Percentiles rank a stretch among this genome's conserved stretches.
Evolutionary conservation across 2,888 invertebrate species (phyloP).

Genomic region (Pterostichus niger): DNA sequence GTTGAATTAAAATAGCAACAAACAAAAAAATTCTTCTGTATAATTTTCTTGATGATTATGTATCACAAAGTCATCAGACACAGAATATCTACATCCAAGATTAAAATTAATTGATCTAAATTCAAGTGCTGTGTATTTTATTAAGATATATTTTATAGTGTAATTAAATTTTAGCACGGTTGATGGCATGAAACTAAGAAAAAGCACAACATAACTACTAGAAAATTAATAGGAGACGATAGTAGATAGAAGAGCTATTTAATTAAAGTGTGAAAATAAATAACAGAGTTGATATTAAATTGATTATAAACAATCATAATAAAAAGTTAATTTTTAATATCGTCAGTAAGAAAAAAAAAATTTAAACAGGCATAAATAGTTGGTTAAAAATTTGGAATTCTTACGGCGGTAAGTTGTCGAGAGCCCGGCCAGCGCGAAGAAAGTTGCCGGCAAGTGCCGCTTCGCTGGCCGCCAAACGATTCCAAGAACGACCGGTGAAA

Average conservation of each 20-base stretch:
- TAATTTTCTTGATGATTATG: too few species aligned
- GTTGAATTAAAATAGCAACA: too few species aligned
- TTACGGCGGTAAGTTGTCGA: not conserved
- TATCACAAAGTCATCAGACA: not conserved
- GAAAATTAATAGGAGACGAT: not conserved
- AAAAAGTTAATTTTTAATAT: too few species aligned
- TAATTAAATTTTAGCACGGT: constrained; percentile 21
- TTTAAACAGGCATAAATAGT: not conserved
- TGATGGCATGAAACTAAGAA: not conserved
- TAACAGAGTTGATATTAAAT: not conserved
- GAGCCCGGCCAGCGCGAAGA: not conserved
- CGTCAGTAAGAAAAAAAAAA: not conserved
- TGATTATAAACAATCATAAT: not conserved
- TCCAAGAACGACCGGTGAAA: constrained; percentile 49
- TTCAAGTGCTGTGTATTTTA: constrained; percentile 15
- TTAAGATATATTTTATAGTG: constrained; percentile 26
- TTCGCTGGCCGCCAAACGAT: constrained; percentile 50
- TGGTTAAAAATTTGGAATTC: not conserved
- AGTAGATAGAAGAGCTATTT: not conserved
- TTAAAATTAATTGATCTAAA: constrained; percentile 36
- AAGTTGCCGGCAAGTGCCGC: constrained; percentile 43
- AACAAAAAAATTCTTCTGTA: too few species aligned
- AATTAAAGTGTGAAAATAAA: not conserved
- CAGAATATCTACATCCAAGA: not conserved
- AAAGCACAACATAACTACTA: not conserved